Evolutionary conservation across 2,113 vertebrate genomes (phyloP).

Genomic region (Xyliphius kryptos): DNA sequence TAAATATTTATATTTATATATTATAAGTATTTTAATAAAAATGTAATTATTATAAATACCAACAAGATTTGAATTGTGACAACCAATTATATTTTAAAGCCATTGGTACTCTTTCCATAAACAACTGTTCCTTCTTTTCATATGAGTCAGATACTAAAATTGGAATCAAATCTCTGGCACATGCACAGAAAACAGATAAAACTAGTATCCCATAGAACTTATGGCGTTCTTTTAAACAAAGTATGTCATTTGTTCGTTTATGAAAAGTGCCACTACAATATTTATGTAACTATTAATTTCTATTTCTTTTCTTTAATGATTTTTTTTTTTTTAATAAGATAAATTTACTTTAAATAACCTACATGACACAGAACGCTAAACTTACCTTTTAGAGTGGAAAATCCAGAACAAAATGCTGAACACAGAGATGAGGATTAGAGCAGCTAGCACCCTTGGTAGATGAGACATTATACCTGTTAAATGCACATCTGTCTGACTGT

Average conservation of each 20-base stretch:
- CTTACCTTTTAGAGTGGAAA: conserved; percentile 8
- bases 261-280: too few species aligned
- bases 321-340: too few species aligned
- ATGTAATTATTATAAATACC: too few species aligned
- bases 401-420: neutral
- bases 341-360: too few species aligned
- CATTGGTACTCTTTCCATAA: neutral
- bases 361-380: neutral
- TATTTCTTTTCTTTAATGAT: too few species aligned
- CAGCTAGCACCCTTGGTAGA: neutral
- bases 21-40: too few species aligned
- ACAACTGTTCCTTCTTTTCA: neutral
- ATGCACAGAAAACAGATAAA: neutral
- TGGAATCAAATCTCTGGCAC: neutral
- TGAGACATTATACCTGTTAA: conserved; percentile 6
- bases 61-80: too few species aligned
- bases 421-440: neutral
- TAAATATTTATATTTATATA: too few species aligned
- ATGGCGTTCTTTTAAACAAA: neutral
- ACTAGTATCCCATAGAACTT: neutral
- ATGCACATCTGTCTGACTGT: neutral
- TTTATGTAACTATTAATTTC: too few species aligned
- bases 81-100: too few species aligned
- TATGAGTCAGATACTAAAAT: neutral
- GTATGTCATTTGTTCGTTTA: too few species aligned